These are phyloP conservation scores for Helogale parvula DNA, from an alignment of 2,113 vertebrate species.

Conservation along the genomic window DNA sequence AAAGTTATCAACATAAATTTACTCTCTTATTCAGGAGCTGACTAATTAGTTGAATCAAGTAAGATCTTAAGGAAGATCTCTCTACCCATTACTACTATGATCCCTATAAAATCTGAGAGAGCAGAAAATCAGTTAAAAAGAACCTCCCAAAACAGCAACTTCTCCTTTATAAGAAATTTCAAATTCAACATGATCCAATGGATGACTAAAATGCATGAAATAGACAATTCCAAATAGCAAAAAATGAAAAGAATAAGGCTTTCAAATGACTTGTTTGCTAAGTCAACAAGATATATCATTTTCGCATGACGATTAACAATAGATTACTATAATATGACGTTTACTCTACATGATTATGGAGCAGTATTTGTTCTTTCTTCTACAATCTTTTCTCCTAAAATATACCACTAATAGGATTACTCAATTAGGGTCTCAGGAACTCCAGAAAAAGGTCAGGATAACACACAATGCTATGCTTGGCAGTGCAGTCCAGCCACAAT, in stretches of 20 bases:
- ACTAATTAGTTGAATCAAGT: not conserved
- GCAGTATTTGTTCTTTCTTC: not conserved
- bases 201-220: not conserved
- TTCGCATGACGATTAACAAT: not conserved
- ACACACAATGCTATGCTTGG: slow-evolving; percentile 53
- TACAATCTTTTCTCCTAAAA: slow-evolving; percentile 58
- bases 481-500: slow-evolving; percentile 58
- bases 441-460: slow-evolving; percentile 54
- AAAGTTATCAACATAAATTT: not conserved
- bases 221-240: not conserved
- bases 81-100: not conserved
- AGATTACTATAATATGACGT: not conserved
- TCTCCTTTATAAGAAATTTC: not conserved
- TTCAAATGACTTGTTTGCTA: not conserved
- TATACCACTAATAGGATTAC: slow-evolving; percentile 52
- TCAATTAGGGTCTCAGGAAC: slow-evolving; percentile 45
- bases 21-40: not conserved
- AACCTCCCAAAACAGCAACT: not conserved
- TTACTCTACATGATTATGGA: not conserved
- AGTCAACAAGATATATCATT: not conserved
- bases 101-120: not conserved
- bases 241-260: slow-evolving; percentile 11
- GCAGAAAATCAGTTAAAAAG: not conserved
- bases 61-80: not conserved
- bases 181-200: slow-evolving; percentile 11